Evolutionary conservation across 2,797 vertebrate species (phyloP), one percentile per base, ranked within the genome.

Genomic region (Argentina silus): DNA sequence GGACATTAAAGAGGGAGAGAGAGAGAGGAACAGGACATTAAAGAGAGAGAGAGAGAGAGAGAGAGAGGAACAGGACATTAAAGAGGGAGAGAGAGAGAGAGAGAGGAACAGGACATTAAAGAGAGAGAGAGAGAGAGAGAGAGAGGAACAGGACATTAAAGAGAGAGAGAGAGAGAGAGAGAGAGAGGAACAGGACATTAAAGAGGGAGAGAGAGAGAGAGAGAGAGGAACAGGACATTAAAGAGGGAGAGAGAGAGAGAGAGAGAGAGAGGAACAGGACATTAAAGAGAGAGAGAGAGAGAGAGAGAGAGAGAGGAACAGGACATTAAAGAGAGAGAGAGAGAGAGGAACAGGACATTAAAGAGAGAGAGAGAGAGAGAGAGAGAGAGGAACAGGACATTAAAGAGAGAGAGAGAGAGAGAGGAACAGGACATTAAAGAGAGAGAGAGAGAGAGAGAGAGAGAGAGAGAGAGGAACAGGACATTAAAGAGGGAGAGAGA

Each of bases 41-140:
- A n/a, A n/a, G n/a, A n/a, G n/a, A 88, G 88, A 83, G 88, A 86
- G 88, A 91, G 90, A 92, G 89, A 90, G 88, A 89, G 82, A 83
- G 86, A 90, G 84, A 79, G 88, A 91, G 90, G 19, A n/a, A 65
- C n/a, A 47, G 43, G 36, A 45, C n/a, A 45, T 19, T 6, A n/a
- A 55, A 42, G 36, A 42, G 2, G 7, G 47, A 50, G n/a, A n/a
- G 45, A 43, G 14, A 45, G 53, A 43, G 47, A 3, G 21, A 1
- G 12, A 23, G 6, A 15, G 64, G 55, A 23, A 47, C 1, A 21
- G 11, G 15, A 36, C 14, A n/a, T n/a, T n/a, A n/a, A n/a, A 48
- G 3, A 56, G 36, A 70, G 8, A 60, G 55, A 57, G 4, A n/a
- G 11, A 15, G 8, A 15, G n/a, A 21, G 6, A 19, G 14, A 17